Evolutionary conservation across 1,140 invertebrate species (phyloP).

Genomic region (Chelonus insularis): DNA sequence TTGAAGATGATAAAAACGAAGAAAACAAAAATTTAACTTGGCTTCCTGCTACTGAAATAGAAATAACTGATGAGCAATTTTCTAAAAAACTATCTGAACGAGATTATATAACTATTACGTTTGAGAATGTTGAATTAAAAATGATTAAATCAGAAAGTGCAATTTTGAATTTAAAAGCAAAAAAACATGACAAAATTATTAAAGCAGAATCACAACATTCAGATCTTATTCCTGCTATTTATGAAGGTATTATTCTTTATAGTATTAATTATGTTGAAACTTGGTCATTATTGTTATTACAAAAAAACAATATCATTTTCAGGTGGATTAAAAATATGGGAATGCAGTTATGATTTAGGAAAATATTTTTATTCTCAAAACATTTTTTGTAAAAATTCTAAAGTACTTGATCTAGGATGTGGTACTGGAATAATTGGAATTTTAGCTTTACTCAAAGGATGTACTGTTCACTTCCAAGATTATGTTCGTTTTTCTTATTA

Average conservation of each 20-base stretch:
- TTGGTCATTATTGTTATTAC: no score
- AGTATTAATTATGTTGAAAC: no score
- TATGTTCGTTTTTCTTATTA: constrained; percentile 70
- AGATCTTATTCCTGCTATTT: constrained; percentile 71
- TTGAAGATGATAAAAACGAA: not conserved
- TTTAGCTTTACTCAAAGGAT: constrained; percentile 67
- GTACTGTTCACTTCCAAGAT: constrained; percentile 83
- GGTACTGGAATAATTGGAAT: constrained; percentile 82
- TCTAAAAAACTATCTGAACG: constrained; percentile 18
- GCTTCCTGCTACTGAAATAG: constrained; percentile 42
- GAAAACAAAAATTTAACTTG: constrained; percentile 39
- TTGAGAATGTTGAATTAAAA: constrained; percentile 57
- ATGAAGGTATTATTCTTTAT: constrained; percentile 77
- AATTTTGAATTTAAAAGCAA: constrained; percentile 45
- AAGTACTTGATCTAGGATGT: constrained; percentile 83
- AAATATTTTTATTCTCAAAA: constrained; percentile 64
- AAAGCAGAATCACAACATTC: constrained; percentile 70
- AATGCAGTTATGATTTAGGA: constrained; percentile 79
- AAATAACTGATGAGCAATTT: constrained; percentile 32
- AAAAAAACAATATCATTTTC: constrained; percentile 18
- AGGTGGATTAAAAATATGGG: constrained; percentile 74
- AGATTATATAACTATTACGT: constrained; percentile 38
- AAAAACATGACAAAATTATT: constrained; percentile 54
- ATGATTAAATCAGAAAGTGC: constrained; percentile 55
- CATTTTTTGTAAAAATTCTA: constrained; percentile 58